Base-by-base conservation (phyloP, 2,113 vertebrate species). In the Microtus ochrogaster region DNA sequence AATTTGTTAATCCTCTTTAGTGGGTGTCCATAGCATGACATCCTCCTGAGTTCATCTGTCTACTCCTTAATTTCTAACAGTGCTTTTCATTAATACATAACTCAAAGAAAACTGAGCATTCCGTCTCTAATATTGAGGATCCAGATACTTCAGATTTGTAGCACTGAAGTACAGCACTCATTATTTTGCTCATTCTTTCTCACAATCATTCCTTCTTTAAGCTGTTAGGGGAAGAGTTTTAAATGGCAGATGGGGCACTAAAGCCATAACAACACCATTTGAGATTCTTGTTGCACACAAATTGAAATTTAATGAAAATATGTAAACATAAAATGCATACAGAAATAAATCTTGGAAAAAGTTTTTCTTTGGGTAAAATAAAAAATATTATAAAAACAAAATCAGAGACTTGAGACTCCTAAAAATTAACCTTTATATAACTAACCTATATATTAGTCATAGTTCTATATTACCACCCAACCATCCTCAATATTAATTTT, bases 1-100 rank as follows among this genome's bases (percentile, higher is more conserved):
- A 84, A 52, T 91, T 55, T 63, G 19, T 78, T 78, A 89, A 41
- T 68, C 13, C 39, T 86, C 21, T 84, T 77, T 10, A 65, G 0
- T 39, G 44, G 58, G 10, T 11, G 1, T 11, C 24, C 33, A 78
- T 36, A 55, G 55, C 65, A 76, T 5, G 91, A 26, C 2, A 39
- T 3, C n/a, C 2, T 83, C 61, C 41, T 92, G 16, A 28, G 22
- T 81, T 73, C 65, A 5, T 86, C 30, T 92, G 68, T 89, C 76
- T 36, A 22, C 97, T 76, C 98, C 97, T 98, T 95, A 7, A 97
- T 95, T 97, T 96, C 96, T 98, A 98, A 97, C 90, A 97, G 81
- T 73, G 65, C 17, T 96, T 4, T 96, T 88, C 77, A 91, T 96
- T 85, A 41, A 77, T 26, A 85, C 55, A 61, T 82, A 66, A 44